Percentiles rank a stretch among this genome's conserved stretches.
These are phyloP conservation scores for Amblyteles armatorius DNA, from an alignment of 2,888 invertebrate genomes.

Conservation along the genomic window DNA sequence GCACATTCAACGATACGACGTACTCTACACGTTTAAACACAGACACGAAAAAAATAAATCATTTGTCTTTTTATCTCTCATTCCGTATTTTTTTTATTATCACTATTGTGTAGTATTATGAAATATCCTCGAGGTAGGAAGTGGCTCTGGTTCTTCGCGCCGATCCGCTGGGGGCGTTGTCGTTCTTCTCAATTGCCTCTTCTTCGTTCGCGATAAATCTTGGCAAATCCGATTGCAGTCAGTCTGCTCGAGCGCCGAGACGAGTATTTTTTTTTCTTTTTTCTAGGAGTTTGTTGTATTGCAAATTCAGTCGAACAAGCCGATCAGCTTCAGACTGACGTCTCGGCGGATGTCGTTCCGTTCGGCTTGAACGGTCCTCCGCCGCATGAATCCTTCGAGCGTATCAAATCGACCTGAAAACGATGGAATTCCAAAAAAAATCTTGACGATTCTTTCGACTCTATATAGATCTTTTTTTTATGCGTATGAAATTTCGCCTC, in stretches of 20 bases:
- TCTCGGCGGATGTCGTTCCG: conserved; percentile 82
- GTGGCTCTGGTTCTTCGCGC: conserved; percentile 26
- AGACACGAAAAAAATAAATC: conserved; percentile 40
- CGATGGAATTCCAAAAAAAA: conserved; percentile 54
- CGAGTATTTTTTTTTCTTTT: background rate
- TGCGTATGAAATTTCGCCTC: background rate
- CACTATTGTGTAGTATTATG: conserved; percentile 13
- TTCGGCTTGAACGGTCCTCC: conserved; percentile 78
- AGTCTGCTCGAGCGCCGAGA: background rate
- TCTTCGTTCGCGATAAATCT: conserved; percentile 6
- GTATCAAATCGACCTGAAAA: conserved; percentile 82
- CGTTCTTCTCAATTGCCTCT: conserved; percentile 1
- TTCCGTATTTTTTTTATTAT: background rate
- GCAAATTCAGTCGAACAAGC: background rate
- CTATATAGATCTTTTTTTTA: conserved; percentile 6
- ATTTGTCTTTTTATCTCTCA: background rate
- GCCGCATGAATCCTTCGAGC: conserved; percentile 80
- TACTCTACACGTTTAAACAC: conserved; percentile 38
- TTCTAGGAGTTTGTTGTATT: background rate
- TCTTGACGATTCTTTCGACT: conserved; percentile 22
- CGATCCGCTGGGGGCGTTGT: background rate
- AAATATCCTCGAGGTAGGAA: conserved; percentile 50
- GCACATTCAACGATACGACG: conserved; percentile 33
- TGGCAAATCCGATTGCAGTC: background rate
- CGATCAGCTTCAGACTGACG: conserved; percentile 78